Percentiles rank a stretch among this genome's conserved stretches.
phyloP scores from a whole-genome alignment of 2,888 invertebrate species.

The Aspidiotus rigidus region DNA sequence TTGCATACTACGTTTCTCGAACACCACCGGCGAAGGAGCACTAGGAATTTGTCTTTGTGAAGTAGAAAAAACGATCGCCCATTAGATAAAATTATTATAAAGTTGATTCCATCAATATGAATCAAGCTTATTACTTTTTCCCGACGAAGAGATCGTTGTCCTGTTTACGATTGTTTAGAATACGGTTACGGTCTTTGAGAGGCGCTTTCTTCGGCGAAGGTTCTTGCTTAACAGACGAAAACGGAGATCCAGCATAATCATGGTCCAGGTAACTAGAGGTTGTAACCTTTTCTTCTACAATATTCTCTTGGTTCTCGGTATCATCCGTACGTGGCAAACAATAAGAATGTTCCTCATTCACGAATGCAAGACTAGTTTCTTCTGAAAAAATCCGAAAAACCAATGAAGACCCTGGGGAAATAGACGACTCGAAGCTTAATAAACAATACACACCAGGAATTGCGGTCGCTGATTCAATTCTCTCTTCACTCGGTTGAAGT shows the following conservation, averaged over 20 bases:
- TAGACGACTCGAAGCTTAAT: too few relatives aligned
- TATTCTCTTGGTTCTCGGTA: slow-evolving; percentile 30
- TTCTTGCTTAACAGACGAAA: slow-evolving; percentile 8
- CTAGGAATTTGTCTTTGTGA: not conserved
- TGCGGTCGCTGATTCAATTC: too few relatives aligned
- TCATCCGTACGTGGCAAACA: slow-evolving; percentile 39
- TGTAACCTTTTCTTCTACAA: slow-evolving; percentile 19
- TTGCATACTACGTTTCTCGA: slow-evolving; percentile 43
- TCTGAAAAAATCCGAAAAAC: not conserved
- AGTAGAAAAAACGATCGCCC: not conserved
- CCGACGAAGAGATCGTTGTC: slow-evolving; percentile 15
- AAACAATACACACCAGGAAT: too few relatives aligned
- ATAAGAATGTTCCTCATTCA: slow-evolving; percentile 42
- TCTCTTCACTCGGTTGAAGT: too few relatives aligned
- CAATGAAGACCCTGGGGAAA: too few relatives aligned
- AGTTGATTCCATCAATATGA: not conserved
- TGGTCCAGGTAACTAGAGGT: slow-evolving; percentile 38
- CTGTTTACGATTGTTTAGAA: slow-evolving; percentile 9
- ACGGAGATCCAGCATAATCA: slow-evolving; percentile 36
- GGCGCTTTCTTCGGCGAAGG: slow-evolving; percentile 18
- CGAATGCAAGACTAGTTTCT: slow-evolving; percentile 19
- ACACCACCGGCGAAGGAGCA: slow-evolving; percentile 23
- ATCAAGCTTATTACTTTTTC: slow-evolving; percentile 14
- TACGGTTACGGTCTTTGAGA: slow-evolving; percentile 26
- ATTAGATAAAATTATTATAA: too few relatives aligned